Base-by-base conservation (phyloP, 2,888 invertebrate species). In the Chromoteleia sp. region DNA sequence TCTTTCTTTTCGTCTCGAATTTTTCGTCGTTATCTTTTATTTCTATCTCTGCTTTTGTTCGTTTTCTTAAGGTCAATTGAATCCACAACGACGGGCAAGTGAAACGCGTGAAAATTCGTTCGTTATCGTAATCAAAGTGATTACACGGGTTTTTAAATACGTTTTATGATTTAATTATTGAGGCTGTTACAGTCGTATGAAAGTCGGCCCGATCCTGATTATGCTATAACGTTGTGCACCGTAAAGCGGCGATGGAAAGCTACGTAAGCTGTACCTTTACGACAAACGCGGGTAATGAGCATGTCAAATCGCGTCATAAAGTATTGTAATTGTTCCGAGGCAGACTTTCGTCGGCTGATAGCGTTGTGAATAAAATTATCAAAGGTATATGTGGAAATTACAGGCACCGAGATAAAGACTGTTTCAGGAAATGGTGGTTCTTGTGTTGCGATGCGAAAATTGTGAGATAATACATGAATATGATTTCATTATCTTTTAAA, bases 211-310 rank as follows among this genome's bases (percentile, higher is more conserved):
- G 33, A 19, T 45, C 17, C 21, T 43, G 43, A 43, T 59, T 43
- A 59, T 59, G 43, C 59, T 17, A 10, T 36, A 39, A 56, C 45
- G 19, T 43, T 5, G 29, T 8, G 25, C 45, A 19, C 33, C 48
- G 48, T 65, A 50, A 65, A 65, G 25, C 39, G 21, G n/a, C 65
- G 25, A 43, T 58, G 39, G 70, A 71, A 71, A 71, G 67, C 67
- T 12, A 30, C 45, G 33, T 68, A 43, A 15, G 17, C 56, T 25
- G 39, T 12, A 10, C 45, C 58, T 68, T 71, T 59, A 50, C 39
- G 48, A 71, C 59, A 50, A 71, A 71, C 59, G 45, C 19, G 29
- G 50, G 50, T 71, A 71, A 71, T 59, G 71, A 71, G 59, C 71
- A 41, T 59, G 50, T 59, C 59, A 50, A 50, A 59, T 59, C 71